Evolutionary conservation across 2,113 vertebrate species (phyloP).

Genomic region (Catharus fuscescens): DNA sequence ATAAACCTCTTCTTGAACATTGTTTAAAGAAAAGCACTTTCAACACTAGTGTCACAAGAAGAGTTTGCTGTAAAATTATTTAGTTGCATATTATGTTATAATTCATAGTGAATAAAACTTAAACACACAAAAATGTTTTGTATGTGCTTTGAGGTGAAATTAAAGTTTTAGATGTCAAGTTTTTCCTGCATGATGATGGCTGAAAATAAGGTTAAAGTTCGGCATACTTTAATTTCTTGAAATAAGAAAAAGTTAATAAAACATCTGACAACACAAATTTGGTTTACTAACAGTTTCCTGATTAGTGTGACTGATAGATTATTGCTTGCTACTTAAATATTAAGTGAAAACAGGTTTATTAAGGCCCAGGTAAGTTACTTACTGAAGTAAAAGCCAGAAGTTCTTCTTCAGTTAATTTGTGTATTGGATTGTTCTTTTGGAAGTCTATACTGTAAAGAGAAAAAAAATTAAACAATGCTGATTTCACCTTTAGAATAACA

Average conservation of each 20-base stretch:
- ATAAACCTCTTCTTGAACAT: not conserved
- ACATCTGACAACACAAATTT: not conserved
- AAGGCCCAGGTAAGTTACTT: conserved; percentile 63
- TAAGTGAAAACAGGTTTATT: not conserved
- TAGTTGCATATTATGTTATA: not conserved
- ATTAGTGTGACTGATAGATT: not conserved
- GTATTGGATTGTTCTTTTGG: conserved; percentile 93
- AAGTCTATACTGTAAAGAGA: conserved; percentile 84
- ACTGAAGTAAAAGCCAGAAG: conserved; percentile 92
- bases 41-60: not conserved
- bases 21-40: not conserved
- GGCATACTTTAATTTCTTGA: not conserved
- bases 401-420: conserved; percentile 93
- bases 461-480: not conserved
- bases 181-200: not conserved
- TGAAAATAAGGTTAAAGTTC: not conserved
- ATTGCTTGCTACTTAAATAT: not conserved
- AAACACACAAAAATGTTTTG: not conserved
- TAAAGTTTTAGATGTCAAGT: not conserved
- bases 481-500: not conserved
- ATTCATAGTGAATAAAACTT: not conserved
- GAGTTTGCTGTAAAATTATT: not conserved
- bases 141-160: not conserved
- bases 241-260: not conserved
- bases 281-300: not conserved